phyloP scores from a whole-genome alignment of 2,888 invertebrate species.

The Silvanus unidentatus region DNA sequence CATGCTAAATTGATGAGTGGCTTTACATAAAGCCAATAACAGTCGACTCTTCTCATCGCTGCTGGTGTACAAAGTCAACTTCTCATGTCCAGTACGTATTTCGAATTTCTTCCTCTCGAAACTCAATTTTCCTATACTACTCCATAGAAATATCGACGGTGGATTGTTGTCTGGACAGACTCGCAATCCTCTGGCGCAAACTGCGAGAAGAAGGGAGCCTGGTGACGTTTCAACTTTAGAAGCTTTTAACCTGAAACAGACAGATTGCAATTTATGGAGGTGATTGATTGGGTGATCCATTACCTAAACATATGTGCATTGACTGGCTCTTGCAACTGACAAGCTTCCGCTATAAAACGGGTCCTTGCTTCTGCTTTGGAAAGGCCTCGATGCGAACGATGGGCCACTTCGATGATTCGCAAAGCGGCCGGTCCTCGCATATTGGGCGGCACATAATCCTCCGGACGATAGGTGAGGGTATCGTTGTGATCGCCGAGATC shows the following conservation, averaged over 20 bases:
- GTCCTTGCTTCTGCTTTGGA: slow-evolving; percentile 76
- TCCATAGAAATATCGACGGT: slow-evolving; percentile 83
- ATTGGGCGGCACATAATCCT: slow-evolving; percentile 75
- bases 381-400: slow-evolving; percentile 72
- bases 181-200: slow-evolving; percentile 88
- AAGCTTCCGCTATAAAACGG: slow-evolving; percentile 85
- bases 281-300: background rate
- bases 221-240: slow-evolving; percentile 69
- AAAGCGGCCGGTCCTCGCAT: slow-evolving; percentile 53
- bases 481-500: slow-evolving; percentile 78
- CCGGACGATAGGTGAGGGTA: slow-evolving; percentile 66
- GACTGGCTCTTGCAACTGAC: slow-evolving; percentile 73
- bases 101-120: slow-evolving; percentile 98
- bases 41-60: slow-evolving; percentile 93
- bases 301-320: slow-evolving; percentile 77
- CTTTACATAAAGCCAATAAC: slow-evolving; percentile 51
- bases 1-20: slow-evolving; percentile 94
- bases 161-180: slow-evolving; percentile 71
- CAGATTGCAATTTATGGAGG: background rate
- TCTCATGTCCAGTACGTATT: slow-evolving; percentile 83
- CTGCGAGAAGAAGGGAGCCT: slow-evolving; percentile 80
- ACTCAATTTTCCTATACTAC: slow-evolving; percentile 88
- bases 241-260: slow-evolving; percentile 60
- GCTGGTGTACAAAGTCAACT: slow-evolving; percentile 82
- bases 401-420: slow-evolving; percentile 65